These are phyloP conservation scores for Urocyon cinereoargenteus DNA, from an alignment of 2,797 vertebrate species.

Conservation along the genomic window DNA sequence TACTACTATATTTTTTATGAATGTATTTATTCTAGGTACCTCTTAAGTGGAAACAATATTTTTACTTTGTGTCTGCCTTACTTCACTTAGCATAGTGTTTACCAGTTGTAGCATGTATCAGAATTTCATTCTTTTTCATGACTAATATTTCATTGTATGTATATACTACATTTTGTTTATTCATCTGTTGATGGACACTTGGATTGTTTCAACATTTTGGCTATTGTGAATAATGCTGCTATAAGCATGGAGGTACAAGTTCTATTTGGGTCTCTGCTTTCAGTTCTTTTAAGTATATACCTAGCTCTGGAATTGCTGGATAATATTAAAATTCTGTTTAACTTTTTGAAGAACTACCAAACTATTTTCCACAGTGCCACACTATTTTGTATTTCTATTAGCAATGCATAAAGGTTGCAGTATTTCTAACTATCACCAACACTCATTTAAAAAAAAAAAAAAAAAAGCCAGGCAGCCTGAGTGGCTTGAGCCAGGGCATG, in stretches of 20 bases:
- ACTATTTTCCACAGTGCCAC: not conserved
- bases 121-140: conserved; percentile 32
- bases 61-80: not conserved
- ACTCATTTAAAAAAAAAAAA: not conserved
- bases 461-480: not conserved
- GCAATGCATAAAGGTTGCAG: not conserved
- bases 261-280: not conserved
- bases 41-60: not conserved
- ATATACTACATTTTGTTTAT: not conserved
- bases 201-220: not conserved
- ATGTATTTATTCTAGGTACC: not conserved
- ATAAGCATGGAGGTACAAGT: not conserved
- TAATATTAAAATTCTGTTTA: not conserved
- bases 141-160: not conserved
- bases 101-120: not conserved
- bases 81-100: not conserved
- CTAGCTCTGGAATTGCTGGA: not conserved
- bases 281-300: not conserved
- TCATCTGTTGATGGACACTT: not conserved
- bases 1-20: not conserved
- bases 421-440: not conserved
- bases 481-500: no score
- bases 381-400: not conserved
- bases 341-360: not conserved
- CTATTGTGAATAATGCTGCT: not conserved